Percentiles rank a stretch among this genome's conserved stretches.
Evolutionary conservation across 2,888 invertebrate genomes (phyloP).

Genomic region (Crioceris asparagi): DNA sequence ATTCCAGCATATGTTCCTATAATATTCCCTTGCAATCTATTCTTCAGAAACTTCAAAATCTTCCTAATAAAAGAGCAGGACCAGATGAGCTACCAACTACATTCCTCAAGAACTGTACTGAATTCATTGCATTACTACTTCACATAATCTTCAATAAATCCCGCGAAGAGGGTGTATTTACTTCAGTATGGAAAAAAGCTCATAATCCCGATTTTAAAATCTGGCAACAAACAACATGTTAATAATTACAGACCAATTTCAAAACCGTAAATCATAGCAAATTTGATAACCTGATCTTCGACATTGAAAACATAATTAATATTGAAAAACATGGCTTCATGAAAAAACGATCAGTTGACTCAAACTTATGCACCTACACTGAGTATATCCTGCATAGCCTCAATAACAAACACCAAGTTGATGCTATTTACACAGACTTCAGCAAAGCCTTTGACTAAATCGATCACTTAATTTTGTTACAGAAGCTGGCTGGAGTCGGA

Average conservation of each 20-base stretch:
- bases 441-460: neutral
- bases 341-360: too few relatives aligned
- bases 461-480: neutral
- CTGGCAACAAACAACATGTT: neutral
- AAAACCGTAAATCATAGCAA: neutral
- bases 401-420: neutral
- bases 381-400: neutral
- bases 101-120: too few relatives aligned
- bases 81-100: too few relatives aligned
- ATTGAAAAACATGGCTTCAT: neutral
- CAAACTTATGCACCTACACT: neutral
- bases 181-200: neutral
- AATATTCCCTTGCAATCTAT: too few relatives aligned
- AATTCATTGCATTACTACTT: too few relatives aligned
- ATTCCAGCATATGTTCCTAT: too few relatives aligned
- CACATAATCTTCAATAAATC: constrained; percentile 1
- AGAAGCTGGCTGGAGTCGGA: neutral
- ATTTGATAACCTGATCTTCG: neutral
- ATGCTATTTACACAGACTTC: neutral
- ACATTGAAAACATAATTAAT: neutral
- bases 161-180: neutral
- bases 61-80: too few relatives aligned
- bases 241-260: neutral
- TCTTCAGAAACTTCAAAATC: too few relatives aligned
- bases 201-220: neutral